Evolutionary conservation across 2,797 vertebrate species (phyloP), one percentile per base, ranked within the genome.

Genomic region (Iguana delicatissima): DNA sequence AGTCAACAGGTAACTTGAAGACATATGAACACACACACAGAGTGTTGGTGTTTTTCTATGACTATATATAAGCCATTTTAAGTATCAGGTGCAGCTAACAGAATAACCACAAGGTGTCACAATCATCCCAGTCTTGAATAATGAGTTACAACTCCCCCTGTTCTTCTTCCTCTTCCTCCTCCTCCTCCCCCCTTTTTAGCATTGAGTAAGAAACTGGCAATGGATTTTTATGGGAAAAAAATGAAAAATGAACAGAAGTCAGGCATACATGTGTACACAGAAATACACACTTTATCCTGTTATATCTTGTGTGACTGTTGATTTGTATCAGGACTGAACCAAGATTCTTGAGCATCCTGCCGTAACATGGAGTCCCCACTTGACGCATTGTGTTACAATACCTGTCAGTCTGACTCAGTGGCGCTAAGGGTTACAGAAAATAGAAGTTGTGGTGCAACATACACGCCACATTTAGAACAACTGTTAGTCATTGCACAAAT

Each of bases 21-120:
- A 20, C 22, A 64, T 26, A 29, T 82, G n/a, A 14, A 29, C 32
- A n/a, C 32, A 38, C 20, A 18, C 1, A 32, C 14, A 2, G 59
- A 62, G 59, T 6, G 59, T 62, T 13, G 20, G 59, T 6, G 59
- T 62, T 13, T 62, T 62, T 62, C 4, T 62, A 20, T 62, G 18
- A 62, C 18, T 62, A 62, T 62, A 62, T 62, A 62, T 13, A 6
- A 74, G 55, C 42, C 22, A 38, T 64, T 20, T 88, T 20, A 52
- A 62, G 67, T 77, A 8, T 6, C 4, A 38, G 22, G 22, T 59
- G 80, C 80, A 89, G 46, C 29, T 84, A 59, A 73, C 26, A 52
- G 7, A 84, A 87, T 84, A n/a, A 42, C 80, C 96, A 93, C 96
- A 80, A 91, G 96, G 20, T 96, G 95, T 76, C 96, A 88, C 93